phyloP scores from a whole-genome alignment of 2,888 invertebrate species.

The Eupithecia exiguata region DNA sequence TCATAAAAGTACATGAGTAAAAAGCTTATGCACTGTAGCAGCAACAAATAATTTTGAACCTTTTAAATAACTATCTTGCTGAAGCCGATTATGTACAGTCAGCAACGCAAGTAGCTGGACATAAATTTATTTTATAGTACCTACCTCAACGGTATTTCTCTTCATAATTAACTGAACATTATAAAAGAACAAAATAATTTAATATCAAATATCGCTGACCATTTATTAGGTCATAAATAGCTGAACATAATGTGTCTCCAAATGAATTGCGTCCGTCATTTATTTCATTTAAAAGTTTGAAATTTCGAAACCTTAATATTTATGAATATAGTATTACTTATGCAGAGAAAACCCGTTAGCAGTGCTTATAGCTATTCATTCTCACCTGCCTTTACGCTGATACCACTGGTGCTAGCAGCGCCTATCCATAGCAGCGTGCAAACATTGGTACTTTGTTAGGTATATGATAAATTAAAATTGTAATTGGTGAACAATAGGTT shows the following conservation, averaged over 20 bases:
- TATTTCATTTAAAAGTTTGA: neutral
- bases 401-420: slow-evolving; percentile 73
- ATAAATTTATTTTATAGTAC: neutral
- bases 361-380: slow-evolving; percentile 30
- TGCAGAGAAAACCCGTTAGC: neutral
- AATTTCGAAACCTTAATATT: neutral
- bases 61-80: neutral
- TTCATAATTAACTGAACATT: neutral
- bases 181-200: neutral
- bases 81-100: neutral
- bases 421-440: slow-evolving; percentile 72
- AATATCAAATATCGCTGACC: neutral
- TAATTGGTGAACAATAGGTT: neutral
- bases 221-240: neutral
- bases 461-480: neutral
- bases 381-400: slow-evolving; percentile 81
- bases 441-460: slow-evolving; percentile 19
- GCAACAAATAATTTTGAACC: neutral
- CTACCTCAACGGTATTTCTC: neutral
- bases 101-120: slow-evolving; percentile 2
- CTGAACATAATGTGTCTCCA: neutral
- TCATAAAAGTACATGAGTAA: neutral
- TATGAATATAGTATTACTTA: neutral
- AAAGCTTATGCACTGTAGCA: neutral
- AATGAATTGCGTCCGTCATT: neutral